A percentile compares a stretch with the other conserved stretches of the same genome.
These are phyloP conservation scores for Burhinus oedicnemus DNA, from an alignment of 2,113 vertebrate species.

Conservation along the genomic window DNA sequence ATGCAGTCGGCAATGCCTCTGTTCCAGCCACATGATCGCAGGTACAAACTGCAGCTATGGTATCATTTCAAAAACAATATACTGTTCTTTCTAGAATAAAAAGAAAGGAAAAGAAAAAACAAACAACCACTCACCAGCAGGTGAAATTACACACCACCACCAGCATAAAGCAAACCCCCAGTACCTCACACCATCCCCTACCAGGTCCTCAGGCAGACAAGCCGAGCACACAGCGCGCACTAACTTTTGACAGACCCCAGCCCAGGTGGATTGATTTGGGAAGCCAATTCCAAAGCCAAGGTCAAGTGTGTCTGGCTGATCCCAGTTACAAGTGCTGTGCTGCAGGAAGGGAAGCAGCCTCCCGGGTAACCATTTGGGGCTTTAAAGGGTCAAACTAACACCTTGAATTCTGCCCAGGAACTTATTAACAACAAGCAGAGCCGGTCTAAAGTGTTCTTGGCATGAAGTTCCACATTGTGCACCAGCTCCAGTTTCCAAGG, in stretches of 20 bases:
- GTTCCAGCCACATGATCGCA: background rate
- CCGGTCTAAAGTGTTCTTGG: constrained; percentile 34
- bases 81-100: background rate
- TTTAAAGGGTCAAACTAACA: constrained; percentile 36
- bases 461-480: background rate
- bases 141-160: background rate
- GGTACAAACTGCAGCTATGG: background rate
- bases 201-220: background rate
- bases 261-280: background rate
- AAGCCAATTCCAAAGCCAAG: background rate
- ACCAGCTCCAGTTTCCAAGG: constrained; percentile 24
- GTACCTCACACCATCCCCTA: background rate
- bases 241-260: background rate
- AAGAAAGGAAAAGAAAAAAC: background rate
- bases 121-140: background rate
- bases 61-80: background rate
- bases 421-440: background rate
- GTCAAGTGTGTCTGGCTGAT: background rate
- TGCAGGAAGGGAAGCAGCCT: constrained; percentile 1
- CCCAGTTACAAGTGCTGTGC: background rate
- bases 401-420: constrained; percentile 37
- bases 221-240: background rate
- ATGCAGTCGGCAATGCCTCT: background rate
- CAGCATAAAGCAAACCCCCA: background rate
- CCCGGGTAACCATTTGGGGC: background rate